Base-by-base conservation (phyloP, 2,113 vertebrate species). In the Laticauda colubrina region DNA sequence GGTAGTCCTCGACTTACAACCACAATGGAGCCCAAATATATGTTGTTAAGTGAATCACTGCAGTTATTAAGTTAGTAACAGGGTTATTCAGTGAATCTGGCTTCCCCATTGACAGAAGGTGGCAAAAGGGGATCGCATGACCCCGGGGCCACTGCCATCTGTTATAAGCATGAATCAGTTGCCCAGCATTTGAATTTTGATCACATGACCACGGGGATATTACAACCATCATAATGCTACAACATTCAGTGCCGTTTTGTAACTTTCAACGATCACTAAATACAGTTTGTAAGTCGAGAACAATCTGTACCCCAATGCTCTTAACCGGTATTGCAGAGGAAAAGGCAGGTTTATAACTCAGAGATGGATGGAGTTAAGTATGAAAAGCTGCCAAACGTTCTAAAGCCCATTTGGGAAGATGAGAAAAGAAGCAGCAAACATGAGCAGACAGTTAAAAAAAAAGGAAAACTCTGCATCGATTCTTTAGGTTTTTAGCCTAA, bases 121-220 rank as follows among this genome's bases (percentile, higher is more conserved):
- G 26, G 29, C 26, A 64, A 64, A 64, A 29, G 61, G 61, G 4
- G 11, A 64, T 64, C 9, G 10, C 61, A 11, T 29, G 59, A 11
- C 10, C 0, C 59, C 24, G 0, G 59, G 10, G 2, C 23, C 26
- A 61, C 3, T 26, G 24, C 24, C 3, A 11, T 51, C 1, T 0
- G 24, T 29, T 26, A n/a, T 64, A 64, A 64, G 29, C 2, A 64
- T 0, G 61, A 64, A 5, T 64, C 61, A 14, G 26, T n/a, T 64
- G 3, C 4, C 11, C 11, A 14, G 61, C 29, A 15, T 4, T 11
- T 64, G 26, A 64, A 64, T 64, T 64, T n/a, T n/a, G 29, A 64
- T 29, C 29, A 64, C 61, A n/a, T n/a, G 29, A 14, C 29, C 61
- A n/a, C 4, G 0, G 26, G 61, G 11, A 29, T 3, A 11, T 0